Conservation (phyloP, 2,888 invertebrate genomes). For the Callimorpha dominula region DNA sequence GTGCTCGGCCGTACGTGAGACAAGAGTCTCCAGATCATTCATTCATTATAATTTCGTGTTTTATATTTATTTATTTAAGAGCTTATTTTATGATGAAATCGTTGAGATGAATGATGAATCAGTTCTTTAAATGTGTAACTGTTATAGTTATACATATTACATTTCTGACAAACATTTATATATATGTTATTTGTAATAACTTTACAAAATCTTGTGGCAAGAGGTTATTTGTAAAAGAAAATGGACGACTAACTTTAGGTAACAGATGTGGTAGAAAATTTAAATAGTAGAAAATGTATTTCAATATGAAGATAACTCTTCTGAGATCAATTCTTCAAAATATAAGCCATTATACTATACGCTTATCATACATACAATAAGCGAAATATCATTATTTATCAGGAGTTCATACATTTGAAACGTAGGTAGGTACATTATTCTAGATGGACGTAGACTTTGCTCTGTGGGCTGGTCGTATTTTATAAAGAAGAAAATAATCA, state of each 20-base stretch:
- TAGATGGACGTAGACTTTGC: not conserved
- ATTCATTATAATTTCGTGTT: not conserved
- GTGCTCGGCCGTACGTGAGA: conserved; percentile 49
- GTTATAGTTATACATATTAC: too few species aligned
- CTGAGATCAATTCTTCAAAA: not conserved
- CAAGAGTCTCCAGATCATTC: conserved; percentile 1
- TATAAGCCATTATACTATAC: not conserved
- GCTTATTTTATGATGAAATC: not conserved
- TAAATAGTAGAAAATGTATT: too few species aligned
- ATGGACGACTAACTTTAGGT: too few species aligned
- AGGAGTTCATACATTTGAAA: not conserved
- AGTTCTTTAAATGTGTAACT: too few species aligned
- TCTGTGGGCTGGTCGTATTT: not conserved
- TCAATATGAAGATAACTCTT: not conserved
- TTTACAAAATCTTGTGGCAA: too few species aligned
- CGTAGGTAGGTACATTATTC: not conserved
- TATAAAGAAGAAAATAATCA: not conserved
- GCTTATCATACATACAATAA: not conserved
- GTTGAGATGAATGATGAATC: too few species aligned
- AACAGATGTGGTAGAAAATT: too few species aligned
- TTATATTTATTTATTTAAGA: not conserved
- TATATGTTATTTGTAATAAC: too few species aligned
- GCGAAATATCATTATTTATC: not conserved
- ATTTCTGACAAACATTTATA: too few species aligned
- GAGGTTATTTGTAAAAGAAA: too few species aligned